These are phyloP conservation scores for Trinectes maculatus DNA, from an alignment of 2,113 vertebrate species.

Conservation along the genomic window DNA sequence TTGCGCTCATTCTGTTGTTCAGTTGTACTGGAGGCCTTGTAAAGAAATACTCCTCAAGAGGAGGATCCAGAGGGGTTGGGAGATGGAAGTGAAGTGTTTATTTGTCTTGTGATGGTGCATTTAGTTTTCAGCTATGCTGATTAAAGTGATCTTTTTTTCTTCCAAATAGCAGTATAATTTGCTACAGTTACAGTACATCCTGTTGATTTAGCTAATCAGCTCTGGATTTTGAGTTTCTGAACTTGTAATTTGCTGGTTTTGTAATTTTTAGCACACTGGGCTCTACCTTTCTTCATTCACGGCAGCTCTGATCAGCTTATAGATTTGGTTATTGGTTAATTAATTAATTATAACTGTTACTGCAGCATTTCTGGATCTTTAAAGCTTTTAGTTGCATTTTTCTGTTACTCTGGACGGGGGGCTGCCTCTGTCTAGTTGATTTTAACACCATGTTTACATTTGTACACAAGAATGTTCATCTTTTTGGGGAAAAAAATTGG, in stretches of 20 bases:
- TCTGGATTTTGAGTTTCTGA: not conserved
- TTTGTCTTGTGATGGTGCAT: slow-evolving; percentile 13
- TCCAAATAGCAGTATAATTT: not conserved
- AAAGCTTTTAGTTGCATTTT: not conserved
- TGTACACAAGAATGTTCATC: too few relatives aligned
- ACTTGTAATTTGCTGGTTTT: slow-evolving; percentile 11
- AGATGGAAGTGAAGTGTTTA: slow-evolving; percentile 3
- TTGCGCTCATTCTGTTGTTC: not conserved
- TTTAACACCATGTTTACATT: too few relatives aligned
- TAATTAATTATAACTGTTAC: not conserved
- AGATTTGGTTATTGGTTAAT: too few relatives aligned
- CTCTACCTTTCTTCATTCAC: not conserved
- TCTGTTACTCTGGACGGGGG: not conserved
- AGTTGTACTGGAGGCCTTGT: not conserved
- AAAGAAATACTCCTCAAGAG: slow-evolving; percentile 16
- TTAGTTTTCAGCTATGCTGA: slow-evolving; percentile 24
- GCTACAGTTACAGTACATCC: not conserved
- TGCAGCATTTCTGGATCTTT: not conserved
- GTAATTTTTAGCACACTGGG: not conserved
- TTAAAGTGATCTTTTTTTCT: not conserved
- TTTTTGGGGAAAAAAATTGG: too few relatives aligned
- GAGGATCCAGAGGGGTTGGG: not conserved
- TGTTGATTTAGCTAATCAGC: not conserved
- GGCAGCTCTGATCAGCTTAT: not conserved
- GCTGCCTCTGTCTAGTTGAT: not conserved